Conservation (phyloP, 2,797 vertebrate genomes). For the Chelon labrosus region DNA sequence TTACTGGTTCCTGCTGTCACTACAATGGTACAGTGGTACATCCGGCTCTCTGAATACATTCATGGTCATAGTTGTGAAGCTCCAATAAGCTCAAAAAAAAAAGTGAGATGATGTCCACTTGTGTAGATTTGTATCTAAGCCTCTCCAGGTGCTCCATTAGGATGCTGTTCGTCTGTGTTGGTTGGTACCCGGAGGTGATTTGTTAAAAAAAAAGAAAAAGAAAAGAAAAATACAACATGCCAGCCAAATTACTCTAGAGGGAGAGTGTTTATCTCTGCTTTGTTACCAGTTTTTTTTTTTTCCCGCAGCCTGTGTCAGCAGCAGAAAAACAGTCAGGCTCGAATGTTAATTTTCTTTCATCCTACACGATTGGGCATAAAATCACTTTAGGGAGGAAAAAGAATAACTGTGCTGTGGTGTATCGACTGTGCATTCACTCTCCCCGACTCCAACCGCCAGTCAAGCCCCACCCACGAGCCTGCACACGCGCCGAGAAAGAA, state of each 20-base stretch:
- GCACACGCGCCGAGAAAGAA: neutral
- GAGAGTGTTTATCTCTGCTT: conserved; percentile 42
- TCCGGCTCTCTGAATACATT: no score
- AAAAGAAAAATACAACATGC: neutral
- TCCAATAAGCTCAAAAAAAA: no score
- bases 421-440: neutral
- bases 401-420: conserved; percentile 7
- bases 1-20: no score
- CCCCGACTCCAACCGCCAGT: neutral
- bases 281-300: conserved; percentile 11
- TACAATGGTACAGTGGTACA: no score
- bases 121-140: neutral
- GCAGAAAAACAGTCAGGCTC: conserved; percentile 15
- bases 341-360: conserved; percentile 27
- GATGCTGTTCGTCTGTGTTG: conserved; percentile 36
- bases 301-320: conserved; percentile 39
- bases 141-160: conserved; percentile 44
- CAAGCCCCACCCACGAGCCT: conserved; percentile 2
- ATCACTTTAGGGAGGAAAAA: conserved; percentile 31
- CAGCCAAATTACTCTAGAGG: conserved; percentile 41
- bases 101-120: neutral
- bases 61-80: no score
- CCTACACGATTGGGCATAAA: conserved; percentile 32
- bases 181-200: conserved; percentile 21
- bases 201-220: conserved; percentile 10